Conservation (phyloP, 1,140 invertebrate genomes). For the Manduca sexta region DNA sequence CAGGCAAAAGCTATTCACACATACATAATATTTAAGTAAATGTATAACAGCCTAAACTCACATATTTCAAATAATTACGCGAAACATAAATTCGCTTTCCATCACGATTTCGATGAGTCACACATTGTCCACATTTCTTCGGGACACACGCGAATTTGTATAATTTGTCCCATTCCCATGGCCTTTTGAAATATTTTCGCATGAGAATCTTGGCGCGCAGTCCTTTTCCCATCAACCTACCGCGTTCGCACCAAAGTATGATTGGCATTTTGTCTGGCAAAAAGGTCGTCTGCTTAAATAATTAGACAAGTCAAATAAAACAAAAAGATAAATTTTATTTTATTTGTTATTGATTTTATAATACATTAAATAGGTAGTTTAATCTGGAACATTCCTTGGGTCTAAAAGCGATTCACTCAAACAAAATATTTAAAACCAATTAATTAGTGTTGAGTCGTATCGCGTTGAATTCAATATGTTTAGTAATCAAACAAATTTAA, state of each 20-base stretch:
- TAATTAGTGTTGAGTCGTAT: no score
- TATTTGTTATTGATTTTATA: background rate
- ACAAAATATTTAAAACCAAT: no score
- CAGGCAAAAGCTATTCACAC: no score
- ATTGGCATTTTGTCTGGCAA: slow-evolving; percentile 19
- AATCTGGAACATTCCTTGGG: no score
- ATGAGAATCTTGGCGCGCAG: slow-evolving; percentile 32
- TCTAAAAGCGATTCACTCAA: no score
- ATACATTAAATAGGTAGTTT: background rate
- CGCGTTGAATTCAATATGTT: no score
- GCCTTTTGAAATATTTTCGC: slow-evolving; percentile 26
- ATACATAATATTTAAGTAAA: no score
- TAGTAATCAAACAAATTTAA: background rate
- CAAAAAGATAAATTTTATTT: no score
- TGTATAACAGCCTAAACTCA: no score
- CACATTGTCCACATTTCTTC: background rate
- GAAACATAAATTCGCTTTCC: no score
- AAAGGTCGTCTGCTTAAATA: background rate
- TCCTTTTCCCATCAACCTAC: slow-evolving; percentile 27
- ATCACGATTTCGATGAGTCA: background rate
- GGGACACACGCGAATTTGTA: slow-evolving; percentile 23
- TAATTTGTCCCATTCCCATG: slow-evolving; percentile 48
- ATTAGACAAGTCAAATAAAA: slow-evolving; percentile 1
- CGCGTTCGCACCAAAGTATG: slow-evolving; percentile 29
- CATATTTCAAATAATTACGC: no score